Evolutionary conservation across 2,797 vertebrate species (phyloP).

Genomic region (Clarias fuscus): DNA sequence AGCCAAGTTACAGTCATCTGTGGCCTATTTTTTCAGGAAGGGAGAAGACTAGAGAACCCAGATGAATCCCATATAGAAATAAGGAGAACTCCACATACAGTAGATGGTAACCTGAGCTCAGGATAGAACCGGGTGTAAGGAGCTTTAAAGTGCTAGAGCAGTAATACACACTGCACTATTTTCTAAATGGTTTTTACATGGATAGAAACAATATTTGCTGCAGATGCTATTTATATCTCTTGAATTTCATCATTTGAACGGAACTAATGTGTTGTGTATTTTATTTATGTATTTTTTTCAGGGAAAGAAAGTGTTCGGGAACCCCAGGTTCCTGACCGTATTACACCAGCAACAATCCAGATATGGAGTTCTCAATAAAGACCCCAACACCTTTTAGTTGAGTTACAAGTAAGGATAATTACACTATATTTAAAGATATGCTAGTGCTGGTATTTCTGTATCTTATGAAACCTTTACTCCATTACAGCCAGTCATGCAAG

Average conservation of each 20-base stretch:
- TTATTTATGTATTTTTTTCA: not conserved
- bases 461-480: conserved; percentile 11
- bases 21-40: no score
- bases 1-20: not conserved
- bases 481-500: not conserved
- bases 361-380: not conserved
- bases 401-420: not conserved
- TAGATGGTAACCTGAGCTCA: not conserved
- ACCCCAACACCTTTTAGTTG: not conserved
- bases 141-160: not conserved
- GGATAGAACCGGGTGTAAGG: not conserved
- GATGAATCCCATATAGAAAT: not conserved
- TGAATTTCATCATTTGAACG: not conserved
- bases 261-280: not conserved
- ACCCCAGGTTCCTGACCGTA: not conserved
- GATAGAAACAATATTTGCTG: not conserved
- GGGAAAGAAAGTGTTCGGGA: not conserved
- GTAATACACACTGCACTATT: not conserved
- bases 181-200: not conserved
- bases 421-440: not conserved
- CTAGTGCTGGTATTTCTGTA: not conserved
- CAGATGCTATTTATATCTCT: not conserved
- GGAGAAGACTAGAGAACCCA: not conserved
- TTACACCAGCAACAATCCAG: not conserved
- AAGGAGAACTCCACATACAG: not conserved